phyloP scores from a whole-genome alignment of 2,113 vertebrate species.

The Xiphorhynchus elegans region DNA sequence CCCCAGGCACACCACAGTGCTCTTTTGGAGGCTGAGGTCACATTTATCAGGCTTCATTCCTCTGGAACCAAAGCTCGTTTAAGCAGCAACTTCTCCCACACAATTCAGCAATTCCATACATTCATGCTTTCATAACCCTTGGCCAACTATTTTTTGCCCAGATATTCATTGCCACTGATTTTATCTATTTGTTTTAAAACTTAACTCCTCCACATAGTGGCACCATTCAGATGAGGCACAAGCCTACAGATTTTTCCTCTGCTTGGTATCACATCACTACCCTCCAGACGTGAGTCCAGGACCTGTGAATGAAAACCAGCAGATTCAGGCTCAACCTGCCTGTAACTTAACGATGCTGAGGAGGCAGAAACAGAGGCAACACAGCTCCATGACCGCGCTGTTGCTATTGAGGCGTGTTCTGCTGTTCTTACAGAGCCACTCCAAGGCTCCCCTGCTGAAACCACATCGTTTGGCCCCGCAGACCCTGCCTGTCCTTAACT shows the following conservation, averaged over 20 bases:
- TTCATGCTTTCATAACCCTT: background rate
- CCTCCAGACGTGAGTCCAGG: background rate
- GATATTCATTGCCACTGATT: background rate
- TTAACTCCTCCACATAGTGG: background rate
- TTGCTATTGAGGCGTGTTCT: background rate
- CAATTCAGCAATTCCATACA: background rate
- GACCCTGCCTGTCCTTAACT: background rate
- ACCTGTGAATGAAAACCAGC: background rate
- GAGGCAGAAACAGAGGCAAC: background rate
- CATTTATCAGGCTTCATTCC: background rate
- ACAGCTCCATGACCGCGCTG: fast-evolving
- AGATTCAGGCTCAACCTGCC: background rate
- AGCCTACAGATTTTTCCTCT: background rate
- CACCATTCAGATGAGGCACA: background rate
- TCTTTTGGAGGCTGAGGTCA: background rate
- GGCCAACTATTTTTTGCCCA: background rate
- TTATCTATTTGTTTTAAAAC: background rate
- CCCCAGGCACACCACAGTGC: background rate
- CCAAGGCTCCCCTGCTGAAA: background rate
- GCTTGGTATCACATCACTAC: background rate
- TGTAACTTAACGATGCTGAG: background rate
- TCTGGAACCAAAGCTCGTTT: background rate
- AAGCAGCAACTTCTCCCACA: background rate
- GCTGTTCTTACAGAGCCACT: background rate
- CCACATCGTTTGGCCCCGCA: fast-evolving